A percentile compares a stretch with the other conserved stretches of the same genome.
These are phyloP conservation scores for Dolichopus griseipennis DNA, from an alignment of 2,888 invertebrate species.

Conservation along the genomic window DNA sequence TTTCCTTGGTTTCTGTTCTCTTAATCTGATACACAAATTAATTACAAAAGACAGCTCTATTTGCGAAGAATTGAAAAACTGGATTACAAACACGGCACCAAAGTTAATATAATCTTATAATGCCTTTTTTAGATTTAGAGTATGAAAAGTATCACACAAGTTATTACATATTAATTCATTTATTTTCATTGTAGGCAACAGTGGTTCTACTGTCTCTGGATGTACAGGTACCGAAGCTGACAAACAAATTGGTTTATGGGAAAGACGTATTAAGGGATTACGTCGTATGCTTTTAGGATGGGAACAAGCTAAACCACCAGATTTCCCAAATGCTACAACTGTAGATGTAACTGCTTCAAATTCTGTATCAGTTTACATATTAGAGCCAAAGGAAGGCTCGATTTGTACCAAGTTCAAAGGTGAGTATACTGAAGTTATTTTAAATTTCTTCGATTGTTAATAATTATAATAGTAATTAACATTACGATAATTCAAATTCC, in stretches of 20 bases:
- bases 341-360: constrained; percentile 56
- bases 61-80: no score
- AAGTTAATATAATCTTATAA: no score
- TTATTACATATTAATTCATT: no score
- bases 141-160: no score
- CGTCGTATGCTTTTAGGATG: constrained; percentile 72
- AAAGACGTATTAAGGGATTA: constrained; percentile 52
- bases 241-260: constrained; percentile 81
- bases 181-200: constrained; percentile 33
- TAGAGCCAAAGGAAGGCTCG: constrained; percentile 67
- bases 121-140: no score
- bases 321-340: constrained; percentile 68
- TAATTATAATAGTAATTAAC: no score
- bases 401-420: constrained; percentile 88
- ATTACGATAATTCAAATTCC: no score
- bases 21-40: no score
- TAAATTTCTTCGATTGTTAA: no score
- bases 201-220: constrained; percentile 50
- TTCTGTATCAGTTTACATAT: constrained; percentile 55
- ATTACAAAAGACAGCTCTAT: no score
- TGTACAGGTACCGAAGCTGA: constrained; percentile 68
- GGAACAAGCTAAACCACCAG: constrained; percentile 76
- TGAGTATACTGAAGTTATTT: constrained; percentile 35
- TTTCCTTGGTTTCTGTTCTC: no score
- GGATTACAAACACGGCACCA: no score